Evolutionary conservation across 1,140 invertebrate genomes (phyloP).

Genomic region (Bilobella aurantiaca): DNA sequence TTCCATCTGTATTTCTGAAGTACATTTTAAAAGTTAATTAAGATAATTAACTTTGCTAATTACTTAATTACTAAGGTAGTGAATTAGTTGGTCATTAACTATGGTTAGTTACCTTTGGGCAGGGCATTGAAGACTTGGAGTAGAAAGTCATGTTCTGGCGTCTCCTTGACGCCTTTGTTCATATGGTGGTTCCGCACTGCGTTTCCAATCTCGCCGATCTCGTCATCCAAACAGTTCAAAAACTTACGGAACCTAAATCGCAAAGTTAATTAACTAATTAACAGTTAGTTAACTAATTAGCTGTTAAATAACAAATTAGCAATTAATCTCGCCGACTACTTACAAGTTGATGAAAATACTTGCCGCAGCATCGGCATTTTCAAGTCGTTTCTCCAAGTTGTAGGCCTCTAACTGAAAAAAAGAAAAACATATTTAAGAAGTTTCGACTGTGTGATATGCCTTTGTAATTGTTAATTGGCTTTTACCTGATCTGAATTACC

Average conservation of each 20-base stretch:
- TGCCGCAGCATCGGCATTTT: conserved; percentile 67
- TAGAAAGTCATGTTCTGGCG: conserved; percentile 24
- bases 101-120: conserved; percentile 20
- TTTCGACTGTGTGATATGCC: too few relatives aligned
- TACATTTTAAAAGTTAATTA: neutral
- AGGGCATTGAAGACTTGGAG: conserved; percentile 20
- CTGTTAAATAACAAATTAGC: neutral
- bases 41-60: neutral
- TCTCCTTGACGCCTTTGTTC: conserved; percentile 19
- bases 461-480: too few relatives aligned
- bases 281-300: neutral
- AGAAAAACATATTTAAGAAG: neutral
- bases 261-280: conserved; percentile 7
- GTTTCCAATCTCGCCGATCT: conserved; percentile 24
- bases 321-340: too few relatives aligned
- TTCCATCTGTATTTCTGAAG: conserved; percentile 26
- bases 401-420: conserved; percentile 62
- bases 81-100: neutral
- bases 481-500: too few relatives aligned
- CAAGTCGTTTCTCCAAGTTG: conserved; percentile 62
- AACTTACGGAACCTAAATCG: conserved; percentile 49
- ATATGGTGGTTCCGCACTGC: conserved; percentile 24
- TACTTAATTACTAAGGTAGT: too few relatives aligned
- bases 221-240: conserved; percentile 42
- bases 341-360: conserved; percentile 63